Evolutionary conservation across 2,888 invertebrate species (phyloP).

Genomic region (Bimastos eiseni): DNA sequence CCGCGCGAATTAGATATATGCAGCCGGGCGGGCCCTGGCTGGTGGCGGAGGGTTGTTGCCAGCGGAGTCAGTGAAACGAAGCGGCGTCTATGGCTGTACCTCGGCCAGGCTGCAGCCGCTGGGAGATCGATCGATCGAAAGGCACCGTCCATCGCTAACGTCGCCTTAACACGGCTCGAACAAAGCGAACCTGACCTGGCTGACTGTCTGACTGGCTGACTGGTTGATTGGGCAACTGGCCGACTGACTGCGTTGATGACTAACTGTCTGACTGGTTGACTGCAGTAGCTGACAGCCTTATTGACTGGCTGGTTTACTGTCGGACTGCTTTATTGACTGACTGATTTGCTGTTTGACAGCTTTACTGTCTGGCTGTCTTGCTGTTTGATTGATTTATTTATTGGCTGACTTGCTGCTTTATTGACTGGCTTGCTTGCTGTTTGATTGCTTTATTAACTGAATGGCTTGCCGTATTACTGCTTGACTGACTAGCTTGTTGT

Average conservation of each 20-base stretch:
- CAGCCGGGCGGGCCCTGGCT: neutral
- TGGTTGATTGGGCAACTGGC: neutral
- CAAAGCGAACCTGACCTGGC: neutral
- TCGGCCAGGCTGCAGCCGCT: neutral
- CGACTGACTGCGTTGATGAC: neutral
- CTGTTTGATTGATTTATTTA: too few relatives aligned
- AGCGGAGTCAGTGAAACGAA: neutral
- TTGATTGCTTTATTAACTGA: too few relatives aligned
- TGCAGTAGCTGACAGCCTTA: neutral
- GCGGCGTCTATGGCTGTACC: neutral
- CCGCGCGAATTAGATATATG: neutral
- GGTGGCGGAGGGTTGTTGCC: neutral
- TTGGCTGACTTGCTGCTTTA: too few relatives aligned
- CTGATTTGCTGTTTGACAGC: neutral
- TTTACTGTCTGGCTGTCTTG: too few relatives aligned
- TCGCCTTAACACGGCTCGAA: neutral
- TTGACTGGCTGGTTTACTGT: neutral
- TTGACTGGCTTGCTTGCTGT: too few relatives aligned
- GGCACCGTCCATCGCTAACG: neutral
- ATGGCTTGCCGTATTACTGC: too few relatives aligned
- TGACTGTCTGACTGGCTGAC: too few relatives aligned
- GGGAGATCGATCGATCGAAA: conserved; percentile 2
- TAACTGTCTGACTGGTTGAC: neutral
- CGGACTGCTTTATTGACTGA: neutral
- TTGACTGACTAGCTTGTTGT: too few relatives aligned